Evolutionary conservation across 2,797 vertebrate genomes (phyloP).

Genomic region (Cottoperca gobio): DNA sequence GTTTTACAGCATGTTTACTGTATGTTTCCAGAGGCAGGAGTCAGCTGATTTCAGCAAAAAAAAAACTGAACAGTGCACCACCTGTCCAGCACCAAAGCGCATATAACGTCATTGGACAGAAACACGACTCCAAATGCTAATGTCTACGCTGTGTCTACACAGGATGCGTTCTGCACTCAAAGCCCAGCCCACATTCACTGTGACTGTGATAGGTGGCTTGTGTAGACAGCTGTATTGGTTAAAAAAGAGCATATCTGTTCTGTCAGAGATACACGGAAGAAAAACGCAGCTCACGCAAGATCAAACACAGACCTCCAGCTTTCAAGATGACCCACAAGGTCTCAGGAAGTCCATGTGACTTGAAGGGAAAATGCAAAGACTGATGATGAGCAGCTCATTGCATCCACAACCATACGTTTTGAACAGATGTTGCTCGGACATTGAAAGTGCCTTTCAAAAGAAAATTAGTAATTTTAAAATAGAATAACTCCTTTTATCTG

Average conservation of each 20-base stretch:
- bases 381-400: neutral
- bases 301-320: neutral
- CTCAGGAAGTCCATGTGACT: neutral
- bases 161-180: neutral
- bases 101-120: neutral
- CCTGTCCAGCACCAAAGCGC: too few species aligned
- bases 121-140: neutral
- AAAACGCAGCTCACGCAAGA: neutral
- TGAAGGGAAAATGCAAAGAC: neutral
- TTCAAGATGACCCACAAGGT: neutral
- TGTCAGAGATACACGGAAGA: neutral
- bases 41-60: too few species aligned
- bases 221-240: neutral
- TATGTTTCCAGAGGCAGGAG: too few species aligned
- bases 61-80: too few species aligned
- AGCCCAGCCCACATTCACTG: neutral
- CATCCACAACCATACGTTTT: neutral
- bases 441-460: neutral
- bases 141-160: too few species aligned
- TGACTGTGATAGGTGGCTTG: neutral
- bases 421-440: constrained; percentile 5
- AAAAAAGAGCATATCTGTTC: neutral
- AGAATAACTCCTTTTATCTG: neutral
- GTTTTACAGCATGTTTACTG: too few species aligned
- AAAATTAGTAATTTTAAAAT: neutral